Base-by-base conservation (phyloP, 2,113 vertebrate species). In the Caloenas nicobarica region DNA sequence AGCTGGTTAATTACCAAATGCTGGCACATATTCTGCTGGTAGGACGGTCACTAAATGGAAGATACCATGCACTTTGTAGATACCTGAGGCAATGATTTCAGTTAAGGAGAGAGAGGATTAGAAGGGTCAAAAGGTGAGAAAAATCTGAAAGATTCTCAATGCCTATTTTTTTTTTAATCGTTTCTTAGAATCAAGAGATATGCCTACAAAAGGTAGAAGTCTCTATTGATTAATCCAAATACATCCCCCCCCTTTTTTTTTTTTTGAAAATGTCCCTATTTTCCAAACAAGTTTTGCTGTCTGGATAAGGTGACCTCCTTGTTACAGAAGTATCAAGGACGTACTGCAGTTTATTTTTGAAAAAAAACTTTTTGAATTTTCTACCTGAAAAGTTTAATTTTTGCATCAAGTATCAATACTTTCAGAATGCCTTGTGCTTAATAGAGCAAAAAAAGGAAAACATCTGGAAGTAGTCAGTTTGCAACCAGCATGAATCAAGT, bases 41-140 rank as follows among this genome's bases (percentile, higher is more conserved):
- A 31, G 2, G 0, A 11, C 7, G 21, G 24, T 21, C 34, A 29
- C 60, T 38, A 5, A 36, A 10, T 24, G 22, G 31, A 53, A 62
- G 19, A 18, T 0, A 21, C 5, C 15, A 5, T 2, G 3, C 1
- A 1, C 65, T 53, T 29, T 50, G 40, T 7, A 46, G 24, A 3
- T 64, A 4, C 21, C 40, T 71, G n/a, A 16, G 25, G 25, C 31
- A 53, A 24, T 7, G 10, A 5, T 60, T 89, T 80, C 25, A 51
- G 31, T 25, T 76, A 34, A 34, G 50, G 29, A n/a, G 8, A 53
- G 14, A 36, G 58, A 38, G 11, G 14, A 50, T 16, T 61, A 21
- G 10, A 78, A 64, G 31, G 34, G 26, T 6, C 18, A 44, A 83
- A 90, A 81, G 7, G 24, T 44, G n/a, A 80, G 33, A 51, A 70